These are phyloP conservation scores for Sprattus sprattus DNA, from an alignment of 2,113 vertebrate genomes.

Conservation along the genomic window DNA sequence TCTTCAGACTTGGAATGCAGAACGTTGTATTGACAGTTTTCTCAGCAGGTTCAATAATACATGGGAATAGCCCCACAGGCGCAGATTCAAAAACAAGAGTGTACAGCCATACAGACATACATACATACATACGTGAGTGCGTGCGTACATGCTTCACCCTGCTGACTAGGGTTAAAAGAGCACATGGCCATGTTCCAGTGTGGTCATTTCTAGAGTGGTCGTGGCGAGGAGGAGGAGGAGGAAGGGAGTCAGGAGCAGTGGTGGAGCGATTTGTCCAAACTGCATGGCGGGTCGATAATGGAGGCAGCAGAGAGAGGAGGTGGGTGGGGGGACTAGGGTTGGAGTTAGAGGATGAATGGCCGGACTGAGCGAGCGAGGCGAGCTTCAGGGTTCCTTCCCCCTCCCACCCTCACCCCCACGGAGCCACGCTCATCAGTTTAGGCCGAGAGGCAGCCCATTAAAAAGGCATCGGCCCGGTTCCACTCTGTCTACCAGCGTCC, in stretches of 20 bases:
- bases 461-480: conserved; percentile 67
- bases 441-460: conserved; percentile 65
- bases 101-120: too few relatives aligned
- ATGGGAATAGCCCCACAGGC: neutral
- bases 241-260: neutral
- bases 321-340: neutral
- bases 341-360: neutral
- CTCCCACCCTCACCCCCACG: neutral
- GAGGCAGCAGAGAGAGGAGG: neutral
- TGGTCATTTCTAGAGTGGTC: neutral
- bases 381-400: conserved; percentile 11
- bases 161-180: neutral
- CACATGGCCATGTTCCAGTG: neutral
- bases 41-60: neutral
- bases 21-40: neutral
- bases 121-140: too few relatives aligned
- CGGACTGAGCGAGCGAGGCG: neutral
- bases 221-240: neutral
- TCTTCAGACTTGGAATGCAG: neutral
- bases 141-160: too few relatives aligned
- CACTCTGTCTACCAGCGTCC: conserved; percentile 67
- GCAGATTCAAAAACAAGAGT: neutral
- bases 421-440: conserved; percentile 61
- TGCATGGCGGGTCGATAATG: neutral
- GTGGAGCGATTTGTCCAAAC: neutral